A percentile compares a stretch with the other conserved stretches of the same genome.
Evolutionary conservation across 2,888 invertebrate genomes (phyloP).

Genomic region (Tetragnatha montana): DNA sequence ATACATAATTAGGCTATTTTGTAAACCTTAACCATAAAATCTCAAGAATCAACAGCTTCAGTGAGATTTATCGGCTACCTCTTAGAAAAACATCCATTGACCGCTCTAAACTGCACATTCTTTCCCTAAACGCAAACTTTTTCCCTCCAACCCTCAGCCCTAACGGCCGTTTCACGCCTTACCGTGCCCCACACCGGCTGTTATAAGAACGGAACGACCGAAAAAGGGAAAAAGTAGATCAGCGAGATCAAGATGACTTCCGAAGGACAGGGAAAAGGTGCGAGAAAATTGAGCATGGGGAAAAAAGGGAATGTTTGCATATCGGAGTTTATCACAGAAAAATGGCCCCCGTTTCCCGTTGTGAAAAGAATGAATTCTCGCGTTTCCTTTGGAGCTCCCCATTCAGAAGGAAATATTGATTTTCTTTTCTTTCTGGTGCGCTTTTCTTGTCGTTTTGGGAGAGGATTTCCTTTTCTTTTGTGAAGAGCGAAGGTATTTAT

Average conservation of each 20-base stretch:
- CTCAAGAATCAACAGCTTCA: too few species aligned
- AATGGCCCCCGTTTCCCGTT: not conserved
- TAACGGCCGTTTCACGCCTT: too few species aligned
- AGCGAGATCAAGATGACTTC: slow-evolving; percentile 25
- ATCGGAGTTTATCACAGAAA: not conserved
- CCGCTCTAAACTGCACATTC: not conserved
- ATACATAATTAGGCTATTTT: too few species aligned
- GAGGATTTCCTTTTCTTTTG: not conserved
- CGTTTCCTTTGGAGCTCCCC: not conserved
- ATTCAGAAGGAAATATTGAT: not conserved
- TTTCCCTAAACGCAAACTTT: not conserved
- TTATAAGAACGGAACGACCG: not conserved
- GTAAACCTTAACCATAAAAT: too few species aligned
- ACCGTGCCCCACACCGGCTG: not conserved
- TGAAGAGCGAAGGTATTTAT: not conserved
- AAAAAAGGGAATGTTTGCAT: not conserved
- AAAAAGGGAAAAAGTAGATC: slow-evolving; percentile 14
- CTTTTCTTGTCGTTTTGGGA: not conserved
- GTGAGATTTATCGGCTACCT: too few species aligned
- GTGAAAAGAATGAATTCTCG: not conserved
- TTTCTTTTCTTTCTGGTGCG: not conserved
- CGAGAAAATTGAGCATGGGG: slow-evolving; percentile 2
- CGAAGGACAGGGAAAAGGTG: not conserved
- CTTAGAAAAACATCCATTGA: not conserved
- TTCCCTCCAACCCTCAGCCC: not conserved